Evolutionary conservation across 2,888 invertebrate genomes (phyloP), one percentile per base, ranked within the genome.

Genomic region (Venusia cambrica): DNA sequence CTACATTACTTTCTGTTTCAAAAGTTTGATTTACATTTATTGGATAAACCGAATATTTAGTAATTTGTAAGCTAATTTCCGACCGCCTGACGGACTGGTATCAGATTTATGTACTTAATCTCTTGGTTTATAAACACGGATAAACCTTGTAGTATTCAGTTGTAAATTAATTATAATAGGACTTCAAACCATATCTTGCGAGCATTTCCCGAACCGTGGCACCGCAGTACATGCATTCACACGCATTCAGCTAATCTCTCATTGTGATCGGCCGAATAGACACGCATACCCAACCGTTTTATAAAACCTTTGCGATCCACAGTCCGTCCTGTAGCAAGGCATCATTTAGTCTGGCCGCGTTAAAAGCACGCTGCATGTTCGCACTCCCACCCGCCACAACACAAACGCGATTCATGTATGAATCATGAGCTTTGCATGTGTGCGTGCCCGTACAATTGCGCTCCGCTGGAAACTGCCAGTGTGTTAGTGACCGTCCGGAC

Each of bases 321-420:
- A 64, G 65, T 74, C 69, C 71, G 73, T 67, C 69, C 72, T 67
- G 81, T 80, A 74, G 73, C 69, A 76, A 73, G 74, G 77, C 79
- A 79, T 80, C 79, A 81, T 83, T 84, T 81, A 78, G 81, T 77
- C 70, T 77, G 81, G 84, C 79, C 76, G 80, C 66, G 78, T 80
- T 80, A 80, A 77, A 83, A 81, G 78, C 81, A 79, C 75, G 78
- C 72, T 83, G 81, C 80, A 80, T 85, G 84, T 85, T 85, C 84
- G 81, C 87, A 85, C 84, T 85, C 85, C 85, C 84, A 84, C 85
- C 81, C 74, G 78, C 64, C 67, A 59, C 71, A 65, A 81, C 77
- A 83, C 79, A 75, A 63, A 65, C 73, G 73, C 73, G 62, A 52
- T 59, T 51, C 72, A 66, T 68, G 79, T 81, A 78, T 78, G 83